Percentiles rank a stretch among this genome's conserved stretches.
phyloP scores from a whole-genome alignment of 2,113 vertebrate species.

The Phoxinus phoxinus region DNA sequence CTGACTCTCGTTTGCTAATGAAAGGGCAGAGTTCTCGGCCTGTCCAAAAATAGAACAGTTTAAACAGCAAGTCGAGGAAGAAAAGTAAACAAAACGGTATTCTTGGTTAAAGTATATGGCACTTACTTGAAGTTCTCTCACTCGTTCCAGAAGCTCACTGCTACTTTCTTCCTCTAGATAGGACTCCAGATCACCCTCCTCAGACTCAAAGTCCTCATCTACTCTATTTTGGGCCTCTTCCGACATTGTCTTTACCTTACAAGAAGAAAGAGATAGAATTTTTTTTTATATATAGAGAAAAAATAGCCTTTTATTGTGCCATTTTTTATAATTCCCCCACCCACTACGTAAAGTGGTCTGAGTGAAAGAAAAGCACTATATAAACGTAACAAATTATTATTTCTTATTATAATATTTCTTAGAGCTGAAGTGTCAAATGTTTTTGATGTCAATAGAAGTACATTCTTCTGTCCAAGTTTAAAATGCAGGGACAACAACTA shows the following conservation, averaged over 20 bases:
- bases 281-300: no score
- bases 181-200: conserved; percentile 75
- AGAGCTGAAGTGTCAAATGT: background rate
- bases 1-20: conserved; percentile 93
- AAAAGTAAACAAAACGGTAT: conserved; percentile 16
- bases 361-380: background rate
- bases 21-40: conserved; percentile 90
- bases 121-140: conserved; percentile 77
- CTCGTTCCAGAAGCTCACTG: conserved; percentile 77
- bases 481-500: background rate
- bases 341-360: background rate
- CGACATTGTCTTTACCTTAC: conserved; percentile 71
- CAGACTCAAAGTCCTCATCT: conserved; percentile 76
- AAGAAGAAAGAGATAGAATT: background rate
- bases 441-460: background rate
- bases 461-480: background rate
- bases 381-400: background rate
- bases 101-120: background rate
- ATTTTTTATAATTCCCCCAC: background rate
- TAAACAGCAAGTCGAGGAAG: background rate
- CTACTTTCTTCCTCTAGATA: conserved; percentile 76
- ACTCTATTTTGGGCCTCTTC: conserved; percentile 74
- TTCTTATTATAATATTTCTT: background rate
- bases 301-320: background rate
- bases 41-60: conserved; percentile 60